These are phyloP conservation scores for Autographa gamma DNA, from an alignment of 2,888 invertebrate species.

Conservation along the genomic window DNA sequence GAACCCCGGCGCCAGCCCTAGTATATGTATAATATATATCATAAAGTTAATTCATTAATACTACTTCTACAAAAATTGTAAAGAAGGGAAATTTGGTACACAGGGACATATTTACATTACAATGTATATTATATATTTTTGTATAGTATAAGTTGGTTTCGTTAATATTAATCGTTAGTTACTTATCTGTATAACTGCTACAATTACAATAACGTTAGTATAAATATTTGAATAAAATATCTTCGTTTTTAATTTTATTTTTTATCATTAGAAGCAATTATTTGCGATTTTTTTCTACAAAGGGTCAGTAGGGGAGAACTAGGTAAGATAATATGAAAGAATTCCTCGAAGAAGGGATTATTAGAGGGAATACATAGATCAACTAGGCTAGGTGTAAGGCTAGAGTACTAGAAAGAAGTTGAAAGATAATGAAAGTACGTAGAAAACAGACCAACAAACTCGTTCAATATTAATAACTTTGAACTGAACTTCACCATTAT, in stretches of 20 bases:
- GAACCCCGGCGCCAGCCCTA: constrained; percentile 22
- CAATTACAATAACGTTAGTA: constrained; percentile 84
- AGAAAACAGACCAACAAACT: constrained; percentile 44
- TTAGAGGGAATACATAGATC: constrained; percentile 73
- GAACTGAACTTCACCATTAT: constrained; percentile 42
- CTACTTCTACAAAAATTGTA: constrained; percentile 87
- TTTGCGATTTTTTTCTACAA: constrained; percentile 72
- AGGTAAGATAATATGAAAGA: constrained; percentile 65
- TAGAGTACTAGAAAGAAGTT: constrained; percentile 60
- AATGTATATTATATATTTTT: constrained; percentile 82
- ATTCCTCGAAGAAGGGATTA: constrained; percentile 72
- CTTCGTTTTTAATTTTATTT: constrained; percentile 73
- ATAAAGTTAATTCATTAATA: constrained; percentile 50
- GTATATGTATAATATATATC: constrained; percentile 46
- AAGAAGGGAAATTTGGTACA: constrained; percentile 88
- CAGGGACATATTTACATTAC: constrained; percentile 82
- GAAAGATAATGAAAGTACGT: constrained; percentile 52
- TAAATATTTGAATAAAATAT: constrained; percentile 88
- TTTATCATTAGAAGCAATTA: constrained; percentile 74
- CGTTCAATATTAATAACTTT: constrained; percentile 27
- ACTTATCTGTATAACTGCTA: constrained; percentile 76
- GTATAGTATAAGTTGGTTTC: constrained; percentile 84
- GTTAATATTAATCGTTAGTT: constrained; percentile 71
- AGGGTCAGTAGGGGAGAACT: constrained; percentile 72
- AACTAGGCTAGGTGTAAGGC: constrained; percentile 63